phyloP scores from a whole-genome alignment of 1,140 invertebrate species.

The Lordiphosa collinella region DNA sequence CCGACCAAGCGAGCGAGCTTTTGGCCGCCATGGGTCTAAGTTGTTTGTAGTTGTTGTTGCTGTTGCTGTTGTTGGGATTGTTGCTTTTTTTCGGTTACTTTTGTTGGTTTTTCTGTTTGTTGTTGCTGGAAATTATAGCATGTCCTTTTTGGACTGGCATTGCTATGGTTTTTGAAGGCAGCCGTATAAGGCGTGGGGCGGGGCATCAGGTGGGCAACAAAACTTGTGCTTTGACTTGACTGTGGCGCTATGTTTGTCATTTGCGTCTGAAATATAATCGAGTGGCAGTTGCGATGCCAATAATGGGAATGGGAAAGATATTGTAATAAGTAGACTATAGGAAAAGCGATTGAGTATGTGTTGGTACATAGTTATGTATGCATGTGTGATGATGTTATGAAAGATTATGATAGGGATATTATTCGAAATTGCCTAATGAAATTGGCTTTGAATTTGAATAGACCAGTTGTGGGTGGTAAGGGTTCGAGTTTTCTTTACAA shows the following conservation, averaged over 20 bases:
- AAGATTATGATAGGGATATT: neutral
- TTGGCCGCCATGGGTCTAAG: conserved; percentile 55
- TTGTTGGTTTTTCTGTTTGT: conserved; percentile 57
- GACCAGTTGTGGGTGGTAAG: too few relatives aligned
- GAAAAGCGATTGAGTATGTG: neutral
- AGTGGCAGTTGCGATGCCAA: conserved; percentile 27
- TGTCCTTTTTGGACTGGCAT: conserved; percentile 72
- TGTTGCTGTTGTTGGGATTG: conserved; percentile 55
- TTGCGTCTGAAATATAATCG: conserved; percentile 72
- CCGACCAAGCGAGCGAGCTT: conserved; percentile 25
- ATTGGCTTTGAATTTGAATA: neutral
- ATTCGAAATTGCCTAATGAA: neutral
- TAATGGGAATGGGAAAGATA: conserved; percentile 7
- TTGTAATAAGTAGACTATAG: neutral
- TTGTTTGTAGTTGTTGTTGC: conserved; percentile 65
- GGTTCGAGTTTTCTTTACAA: too few relatives aligned
- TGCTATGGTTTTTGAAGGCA: conserved; percentile 56
- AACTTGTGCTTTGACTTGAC: conserved; percentile 20
- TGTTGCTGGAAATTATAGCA: conserved; percentile 73
- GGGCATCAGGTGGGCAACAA: conserved; percentile 38
- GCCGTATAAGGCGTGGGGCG: neutral
- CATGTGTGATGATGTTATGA: neutral
- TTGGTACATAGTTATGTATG: too few relatives aligned
- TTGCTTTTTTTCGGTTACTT: conserved; percentile 60
- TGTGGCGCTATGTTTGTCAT: conserved; percentile 65